phyloP scores from a whole-genome alignment of 1,140 invertebrate genomes.

The Bombus fervidus region DNA sequence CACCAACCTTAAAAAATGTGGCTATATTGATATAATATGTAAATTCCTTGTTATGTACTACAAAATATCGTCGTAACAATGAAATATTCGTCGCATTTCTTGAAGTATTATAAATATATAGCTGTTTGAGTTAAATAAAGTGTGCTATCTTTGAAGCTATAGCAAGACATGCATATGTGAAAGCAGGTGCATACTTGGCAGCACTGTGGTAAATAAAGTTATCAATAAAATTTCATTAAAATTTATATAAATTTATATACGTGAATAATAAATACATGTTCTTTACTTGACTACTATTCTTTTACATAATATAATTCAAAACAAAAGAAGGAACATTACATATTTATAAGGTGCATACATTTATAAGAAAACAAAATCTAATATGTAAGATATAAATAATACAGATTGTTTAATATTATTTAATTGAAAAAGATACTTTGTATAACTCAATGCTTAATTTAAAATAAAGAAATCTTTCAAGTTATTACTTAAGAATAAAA shows the following conservation, averaged over 20 bases:
- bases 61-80: background rate
- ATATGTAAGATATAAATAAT: background rate
- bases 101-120: background rate
- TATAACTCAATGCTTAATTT: background rate
- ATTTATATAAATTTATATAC: background rate
- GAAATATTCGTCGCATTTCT: background rate
- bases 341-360: background rate
- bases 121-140: background rate
- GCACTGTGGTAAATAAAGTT: conserved; percentile 47
- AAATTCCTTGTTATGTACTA: background rate
- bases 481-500: background rate
- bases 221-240: background rate
- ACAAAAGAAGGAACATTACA: background rate
- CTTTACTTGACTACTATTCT: background rate
- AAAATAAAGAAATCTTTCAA: background rate
- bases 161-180: background rate
- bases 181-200: conserved; percentile 7
- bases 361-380: background rate
- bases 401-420: background rate
- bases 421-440: background rate
- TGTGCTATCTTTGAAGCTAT: background rate
- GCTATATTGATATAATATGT: background rate
- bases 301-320: background rate
- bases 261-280: background rate
- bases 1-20: conserved; percentile 52